phyloP scores from a whole-genome alignment of 2,113 vertebrate species.

The Myrmophylax atrothorax region DNA sequence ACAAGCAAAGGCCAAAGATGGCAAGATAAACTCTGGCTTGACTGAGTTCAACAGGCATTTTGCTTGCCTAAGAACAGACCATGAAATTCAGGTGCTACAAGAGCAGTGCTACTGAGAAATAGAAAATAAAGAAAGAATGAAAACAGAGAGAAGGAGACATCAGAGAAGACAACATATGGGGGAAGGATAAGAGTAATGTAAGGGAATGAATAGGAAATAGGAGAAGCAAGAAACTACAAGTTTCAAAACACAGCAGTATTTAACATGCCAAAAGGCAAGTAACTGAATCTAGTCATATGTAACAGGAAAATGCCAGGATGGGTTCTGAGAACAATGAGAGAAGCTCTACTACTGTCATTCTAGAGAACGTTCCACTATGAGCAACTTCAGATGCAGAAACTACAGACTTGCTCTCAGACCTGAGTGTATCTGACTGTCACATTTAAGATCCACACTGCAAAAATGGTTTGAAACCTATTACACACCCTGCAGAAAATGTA shows the following conservation, averaged over 20 bases:
- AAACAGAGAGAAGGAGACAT: neutral
- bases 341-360: neutral
- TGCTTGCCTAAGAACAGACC: neutral
- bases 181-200: neutral
- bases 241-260: neutral
- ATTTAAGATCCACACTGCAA: neutral
- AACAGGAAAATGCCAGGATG: neutral
- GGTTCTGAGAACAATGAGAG: neutral
- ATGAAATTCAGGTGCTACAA: neutral
- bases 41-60: neutral
- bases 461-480: neutral
- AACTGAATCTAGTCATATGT: neutral
- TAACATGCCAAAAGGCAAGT: neutral
- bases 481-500: neutral
- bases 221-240: neutral
- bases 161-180: neutral
- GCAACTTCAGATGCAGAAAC: neutral
- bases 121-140: neutral
- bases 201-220: neutral
- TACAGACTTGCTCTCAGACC: neutral
- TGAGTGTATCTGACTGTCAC: neutral
- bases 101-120: neutral
- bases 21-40: neutral
- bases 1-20: neutral
- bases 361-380: neutral